Percentiles rank a stretch among this genome's conserved stretches.
These are phyloP conservation scores for Perca flavescens DNA, from an alignment of 2,113 vertebrate genomes.

Conservation along the genomic window DNA sequence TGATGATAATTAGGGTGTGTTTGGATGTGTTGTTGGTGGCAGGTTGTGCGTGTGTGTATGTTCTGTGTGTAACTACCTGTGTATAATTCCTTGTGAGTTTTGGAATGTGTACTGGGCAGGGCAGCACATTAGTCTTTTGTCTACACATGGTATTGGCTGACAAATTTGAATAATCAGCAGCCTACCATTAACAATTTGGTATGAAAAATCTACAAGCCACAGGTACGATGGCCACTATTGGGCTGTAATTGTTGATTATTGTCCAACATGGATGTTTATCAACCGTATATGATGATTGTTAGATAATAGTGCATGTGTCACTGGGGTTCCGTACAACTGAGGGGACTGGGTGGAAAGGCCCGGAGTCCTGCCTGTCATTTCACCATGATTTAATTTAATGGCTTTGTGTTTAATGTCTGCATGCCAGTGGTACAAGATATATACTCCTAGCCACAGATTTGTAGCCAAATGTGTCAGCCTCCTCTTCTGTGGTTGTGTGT, in stretches of 20 bases:
- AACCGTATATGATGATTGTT: neutral
- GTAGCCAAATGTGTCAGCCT: neutral
- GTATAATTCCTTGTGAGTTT: constrained; percentile 21
- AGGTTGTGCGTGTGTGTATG: no score
- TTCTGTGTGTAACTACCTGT: constrained; percentile 2
- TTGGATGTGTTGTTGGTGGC: constrained; percentile 4
- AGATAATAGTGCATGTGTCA: neutral
- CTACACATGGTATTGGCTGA: neutral
- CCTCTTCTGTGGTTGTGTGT: neutral
- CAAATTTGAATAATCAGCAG: neutral
- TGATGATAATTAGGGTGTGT: constrained; percentile 9
- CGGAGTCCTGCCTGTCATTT: neutral
- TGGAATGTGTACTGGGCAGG: neutral
- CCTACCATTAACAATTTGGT: neutral
- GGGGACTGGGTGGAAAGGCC: neutral
- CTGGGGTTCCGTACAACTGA: neutral
- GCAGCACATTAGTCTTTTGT: constrained; percentile 7
- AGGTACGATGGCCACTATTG: neutral
- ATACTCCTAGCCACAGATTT: neutral
- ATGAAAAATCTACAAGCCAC: neutral
- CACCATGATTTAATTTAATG: neutral
- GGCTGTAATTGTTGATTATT: neutral
- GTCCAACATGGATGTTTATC: neutral
- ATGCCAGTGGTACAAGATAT: constrained; percentile 4
- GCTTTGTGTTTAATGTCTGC: neutral